A percentile compares a stretch with the other conserved stretches of the same genome.
These are phyloP conservation scores for Alouatta caraya DNA, from an alignment of 2,797 vertebrate species.

Conservation along the genomic window DNA sequence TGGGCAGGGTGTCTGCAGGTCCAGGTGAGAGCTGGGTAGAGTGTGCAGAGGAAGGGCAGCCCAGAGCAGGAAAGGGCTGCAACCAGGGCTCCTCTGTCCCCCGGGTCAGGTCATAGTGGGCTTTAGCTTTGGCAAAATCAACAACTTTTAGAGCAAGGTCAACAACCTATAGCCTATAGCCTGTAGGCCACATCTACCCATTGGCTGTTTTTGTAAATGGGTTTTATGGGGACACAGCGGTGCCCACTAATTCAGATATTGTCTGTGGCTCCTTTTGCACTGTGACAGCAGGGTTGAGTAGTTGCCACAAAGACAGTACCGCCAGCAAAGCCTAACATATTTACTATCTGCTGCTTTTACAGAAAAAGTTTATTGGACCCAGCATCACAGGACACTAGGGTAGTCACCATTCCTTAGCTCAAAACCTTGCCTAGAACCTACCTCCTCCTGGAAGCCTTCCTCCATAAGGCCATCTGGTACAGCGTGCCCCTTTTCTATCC, in stretches of 20 bases:
- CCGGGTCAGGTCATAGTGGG: not conserved
- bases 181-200: not conserved
- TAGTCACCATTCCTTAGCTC: not conserved
- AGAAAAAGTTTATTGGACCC: not conserved
- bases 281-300: not conserved
- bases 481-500: not conserved
- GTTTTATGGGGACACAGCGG: not conserved
- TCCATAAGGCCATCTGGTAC: not conserved
- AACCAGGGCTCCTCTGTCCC: not conserved
- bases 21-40: not conserved
- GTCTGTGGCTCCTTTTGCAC: not conserved
- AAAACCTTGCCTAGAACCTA: not conserved
- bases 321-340: not conserved
- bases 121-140: not conserved
- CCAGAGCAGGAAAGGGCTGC: not conserved
- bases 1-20: not conserved
- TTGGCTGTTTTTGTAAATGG: not conserved
- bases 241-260: rapidly evolving
- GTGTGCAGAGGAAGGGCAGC: not conserved
- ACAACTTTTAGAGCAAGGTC: not conserved
- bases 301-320: not conserved
- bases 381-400: not conserved
- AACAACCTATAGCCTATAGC: not conserved
- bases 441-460: not conserved
- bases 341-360: not conserved